A percentile compares a stretch with the other conserved stretches of the same genome.
Evolutionary conservation across 2,888 invertebrate genomes (phyloP).

Genomic region (Drosophila subsilvestris): DNA sequence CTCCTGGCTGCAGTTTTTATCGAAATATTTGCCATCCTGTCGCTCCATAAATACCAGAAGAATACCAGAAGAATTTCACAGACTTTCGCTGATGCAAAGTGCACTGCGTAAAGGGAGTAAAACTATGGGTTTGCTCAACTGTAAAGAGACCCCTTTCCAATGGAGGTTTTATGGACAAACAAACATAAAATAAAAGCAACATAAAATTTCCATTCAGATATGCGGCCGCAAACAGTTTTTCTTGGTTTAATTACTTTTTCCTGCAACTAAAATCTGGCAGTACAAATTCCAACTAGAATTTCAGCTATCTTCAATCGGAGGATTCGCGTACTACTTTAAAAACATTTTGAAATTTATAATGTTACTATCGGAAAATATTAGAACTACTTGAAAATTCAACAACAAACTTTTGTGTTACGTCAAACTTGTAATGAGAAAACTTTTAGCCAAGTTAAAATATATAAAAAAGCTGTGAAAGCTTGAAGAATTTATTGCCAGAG

Average conservation of each 20-base stretch:
- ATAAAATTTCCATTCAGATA: background rate
- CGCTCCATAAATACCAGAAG: background rate
- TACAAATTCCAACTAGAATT: background rate
- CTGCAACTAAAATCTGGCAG: background rate
- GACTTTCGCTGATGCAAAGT: background rate
- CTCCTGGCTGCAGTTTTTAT: background rate
- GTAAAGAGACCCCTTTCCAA: background rate
- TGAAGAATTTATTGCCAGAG: background rate
- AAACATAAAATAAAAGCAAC: background rate
- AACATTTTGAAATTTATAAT: rapidly evolving
- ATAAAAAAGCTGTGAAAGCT: background rate
- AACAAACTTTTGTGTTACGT: background rate
- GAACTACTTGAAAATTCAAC: background rate
- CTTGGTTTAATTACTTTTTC: too few relatives aligned
- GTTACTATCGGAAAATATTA: background rate
- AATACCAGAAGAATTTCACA: background rate
- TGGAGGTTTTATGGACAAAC: background rate
- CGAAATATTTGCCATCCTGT: background rate
- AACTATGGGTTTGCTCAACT: background rate
- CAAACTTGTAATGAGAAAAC: background rate
- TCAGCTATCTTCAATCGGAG: background rate
- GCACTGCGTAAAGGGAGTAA: background rate
- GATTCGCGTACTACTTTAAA: background rate
- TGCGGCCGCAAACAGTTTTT: too few relatives aligned
- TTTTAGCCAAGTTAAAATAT: too few relatives aligned